phyloP scores from a whole-genome alignment of 2,797 vertebrate genomes.

The Chiloscyllium punctatum region DNA sequence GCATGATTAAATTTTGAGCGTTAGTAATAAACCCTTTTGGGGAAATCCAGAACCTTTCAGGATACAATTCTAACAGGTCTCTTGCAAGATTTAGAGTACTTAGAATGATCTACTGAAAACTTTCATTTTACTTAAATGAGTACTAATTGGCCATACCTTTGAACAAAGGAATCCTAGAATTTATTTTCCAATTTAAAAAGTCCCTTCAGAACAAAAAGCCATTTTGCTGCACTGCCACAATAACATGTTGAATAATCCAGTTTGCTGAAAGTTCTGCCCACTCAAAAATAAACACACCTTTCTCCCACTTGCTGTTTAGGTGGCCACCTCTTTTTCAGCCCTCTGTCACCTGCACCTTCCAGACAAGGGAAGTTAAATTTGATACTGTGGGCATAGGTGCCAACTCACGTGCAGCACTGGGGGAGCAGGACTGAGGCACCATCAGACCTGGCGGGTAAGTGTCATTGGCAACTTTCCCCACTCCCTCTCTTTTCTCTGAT shows the following conservation, averaged over 20 bases:
- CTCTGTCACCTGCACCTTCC: constrained; percentile 25
- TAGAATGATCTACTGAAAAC: neutral
- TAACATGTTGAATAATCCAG: constrained; percentile 11
- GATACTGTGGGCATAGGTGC: constrained; percentile 31
- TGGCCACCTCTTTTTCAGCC: constrained; percentile 31
- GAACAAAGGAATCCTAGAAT: constrained; percentile 6
- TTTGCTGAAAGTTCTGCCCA: constrained; percentile 18
- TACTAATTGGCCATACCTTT: neutral
- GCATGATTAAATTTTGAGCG: neutral
- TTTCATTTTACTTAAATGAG: neutral
- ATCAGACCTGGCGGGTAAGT: constrained; percentile 34
- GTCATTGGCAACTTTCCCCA: constrained; percentile 15
- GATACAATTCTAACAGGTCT: neutral
- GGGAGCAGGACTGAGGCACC: constrained; percentile 32
- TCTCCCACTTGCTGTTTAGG: constrained; percentile 27
- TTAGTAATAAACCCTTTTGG: neutral
- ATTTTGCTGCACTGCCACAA: constrained; percentile 6
- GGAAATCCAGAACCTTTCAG: neutral
- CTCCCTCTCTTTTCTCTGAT: constrained; percentile 3
- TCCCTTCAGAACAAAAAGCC: neutral
- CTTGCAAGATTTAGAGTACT: neutral
- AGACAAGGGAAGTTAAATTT: constrained; percentile 35
- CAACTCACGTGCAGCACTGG: constrained; percentile 24
- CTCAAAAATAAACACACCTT: constrained; percentile 26
- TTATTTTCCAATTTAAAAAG: neutral